These are phyloP conservation scores for Polypedilum vanderplanki DNA, from an alignment of 1,140 invertebrate species.

Conservation along the genomic window DNA sequence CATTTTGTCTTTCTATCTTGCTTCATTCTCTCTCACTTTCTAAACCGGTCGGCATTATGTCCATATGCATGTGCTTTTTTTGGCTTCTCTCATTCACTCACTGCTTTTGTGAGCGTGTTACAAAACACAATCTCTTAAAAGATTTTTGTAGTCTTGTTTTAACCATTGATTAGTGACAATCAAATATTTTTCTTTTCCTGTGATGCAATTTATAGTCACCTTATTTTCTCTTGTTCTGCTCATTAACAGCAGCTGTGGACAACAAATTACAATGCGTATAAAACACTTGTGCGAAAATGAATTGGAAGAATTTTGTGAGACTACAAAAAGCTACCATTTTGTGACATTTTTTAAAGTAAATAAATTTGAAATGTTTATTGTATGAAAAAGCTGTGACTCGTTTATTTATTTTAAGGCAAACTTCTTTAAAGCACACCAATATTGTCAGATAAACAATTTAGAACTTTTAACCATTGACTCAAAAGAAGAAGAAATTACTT, in stretches of 20 bases:
- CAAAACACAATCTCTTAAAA: not conserved
- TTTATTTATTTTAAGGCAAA: not conserved
- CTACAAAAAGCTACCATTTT: slow-evolving; percentile 16
- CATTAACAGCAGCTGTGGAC: not conserved
- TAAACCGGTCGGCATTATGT: not conserved
- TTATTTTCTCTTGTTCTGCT: not conserved
- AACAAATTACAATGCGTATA: not conserved
- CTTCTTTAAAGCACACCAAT: not conserved
- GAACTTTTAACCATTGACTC: slow-evolving; percentile 12
- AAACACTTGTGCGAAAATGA: not conserved
- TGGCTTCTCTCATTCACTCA: not conserved
- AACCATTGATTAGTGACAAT: not conserved
- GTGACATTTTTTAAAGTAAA: slow-evolving; percentile 14
- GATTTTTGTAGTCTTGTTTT: too few species aligned
- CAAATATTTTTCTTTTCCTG: not conserved
- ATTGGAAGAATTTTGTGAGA: not conserved
- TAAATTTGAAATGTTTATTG: not conserved
- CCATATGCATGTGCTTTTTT: not conserved
- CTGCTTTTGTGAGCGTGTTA: not conserved
- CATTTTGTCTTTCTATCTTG: not conserved
- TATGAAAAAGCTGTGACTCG: not conserved
- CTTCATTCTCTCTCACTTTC: not conserved
- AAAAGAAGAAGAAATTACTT: not conserved
- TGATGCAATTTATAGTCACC: not conserved
- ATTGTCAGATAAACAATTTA: slow-evolving; percentile 5